A percentile compares a stretch with the other conserved stretches of the same genome.
These are phyloP conservation scores for Picathartes gymnocephalus DNA, from an alignment of 2,113 vertebrate genomes.

Conservation along the genomic window DNA sequence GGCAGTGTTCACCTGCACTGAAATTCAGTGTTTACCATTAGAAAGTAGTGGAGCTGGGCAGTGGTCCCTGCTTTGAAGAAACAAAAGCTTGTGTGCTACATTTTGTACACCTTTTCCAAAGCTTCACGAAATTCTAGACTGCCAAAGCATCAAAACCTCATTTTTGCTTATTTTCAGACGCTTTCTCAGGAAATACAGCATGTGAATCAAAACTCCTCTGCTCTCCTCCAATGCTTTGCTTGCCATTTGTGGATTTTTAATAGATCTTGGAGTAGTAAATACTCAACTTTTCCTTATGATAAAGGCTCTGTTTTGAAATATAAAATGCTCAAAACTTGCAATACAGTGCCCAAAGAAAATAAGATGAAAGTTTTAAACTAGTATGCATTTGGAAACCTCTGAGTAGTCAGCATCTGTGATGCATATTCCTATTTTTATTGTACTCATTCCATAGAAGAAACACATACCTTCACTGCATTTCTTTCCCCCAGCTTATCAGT, in stretches of 20 bases:
- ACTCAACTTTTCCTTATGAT: background rate
- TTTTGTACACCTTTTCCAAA: background rate
- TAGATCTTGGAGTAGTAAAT: background rate
- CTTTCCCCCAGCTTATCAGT: background rate
- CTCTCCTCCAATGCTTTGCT: background rate
- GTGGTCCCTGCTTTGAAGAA: background rate
- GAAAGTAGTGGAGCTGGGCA: background rate
- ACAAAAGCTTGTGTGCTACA: accelerated
- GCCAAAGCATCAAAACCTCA: background rate
- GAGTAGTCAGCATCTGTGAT: background rate
- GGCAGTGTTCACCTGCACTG: background rate
- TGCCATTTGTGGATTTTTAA: background rate
- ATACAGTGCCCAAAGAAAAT: background rate
- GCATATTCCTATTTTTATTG: background rate
- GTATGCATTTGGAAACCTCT: background rate
- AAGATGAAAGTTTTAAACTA: background rate
- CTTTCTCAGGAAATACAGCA: background rate
- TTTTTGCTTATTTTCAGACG: background rate
- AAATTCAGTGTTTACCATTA: background rate
- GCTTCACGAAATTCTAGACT: background rate
- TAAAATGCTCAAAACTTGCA: background rate
- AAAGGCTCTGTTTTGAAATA: background rate
- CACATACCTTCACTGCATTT: background rate
- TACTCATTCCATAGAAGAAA: background rate
- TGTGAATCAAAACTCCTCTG: background rate